These are phyloP conservation scores for Melipona bicolor DNA, from an alignment of 2,888 invertebrate species.

Conservation along the genomic window DNA sequence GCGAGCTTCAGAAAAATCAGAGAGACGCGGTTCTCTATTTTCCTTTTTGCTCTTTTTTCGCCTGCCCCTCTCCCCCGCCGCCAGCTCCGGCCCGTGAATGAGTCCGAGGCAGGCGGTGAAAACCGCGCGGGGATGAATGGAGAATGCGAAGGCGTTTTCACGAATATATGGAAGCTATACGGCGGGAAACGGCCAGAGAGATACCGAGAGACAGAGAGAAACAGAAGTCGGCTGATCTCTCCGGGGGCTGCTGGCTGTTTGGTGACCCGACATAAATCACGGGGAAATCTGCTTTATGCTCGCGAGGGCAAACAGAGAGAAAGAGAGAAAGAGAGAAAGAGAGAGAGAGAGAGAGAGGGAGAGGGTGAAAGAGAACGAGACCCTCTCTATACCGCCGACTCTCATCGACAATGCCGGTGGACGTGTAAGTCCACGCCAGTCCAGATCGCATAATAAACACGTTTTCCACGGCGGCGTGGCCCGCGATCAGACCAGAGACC, in stretches of 20 bases:
- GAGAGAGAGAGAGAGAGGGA: conserved; percentile 30
- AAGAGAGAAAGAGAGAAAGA: conserved; percentile 66
- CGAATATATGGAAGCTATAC: background rate
- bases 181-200: conserved; percentile 11
- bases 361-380: conserved; percentile 68
- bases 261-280: conserved; percentile 81
- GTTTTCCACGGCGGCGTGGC: conserved; percentile 32
- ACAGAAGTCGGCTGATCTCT: conserved; percentile 18
- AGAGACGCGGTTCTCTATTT: conserved; percentile 46
- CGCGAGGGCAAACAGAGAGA: conserved; percentile 79
- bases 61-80: too few relatives aligned
- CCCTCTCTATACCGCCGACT: conserved; percentile 77
- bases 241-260: conserved; percentile 49
- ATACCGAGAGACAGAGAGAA: conserved; percentile 5
- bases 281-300: conserved; percentile 76
- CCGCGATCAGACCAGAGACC: conserved; percentile 19
- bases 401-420: conserved; percentile 66
- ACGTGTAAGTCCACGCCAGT: conserved; percentile 54
- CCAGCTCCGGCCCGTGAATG: conserved; percentile 69
- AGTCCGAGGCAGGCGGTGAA: conserved; percentile 62
- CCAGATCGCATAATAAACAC: conserved; percentile 71
- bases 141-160: conserved; percentile 69
- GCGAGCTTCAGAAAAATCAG: conserved; percentile 16
- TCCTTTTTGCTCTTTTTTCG: too few relatives aligned
- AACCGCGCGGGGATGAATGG: conserved; percentile 69